Base-by-base conservation (phyloP, 2,888 invertebrate species). In the Hipparchia sbordonii region DNA sequence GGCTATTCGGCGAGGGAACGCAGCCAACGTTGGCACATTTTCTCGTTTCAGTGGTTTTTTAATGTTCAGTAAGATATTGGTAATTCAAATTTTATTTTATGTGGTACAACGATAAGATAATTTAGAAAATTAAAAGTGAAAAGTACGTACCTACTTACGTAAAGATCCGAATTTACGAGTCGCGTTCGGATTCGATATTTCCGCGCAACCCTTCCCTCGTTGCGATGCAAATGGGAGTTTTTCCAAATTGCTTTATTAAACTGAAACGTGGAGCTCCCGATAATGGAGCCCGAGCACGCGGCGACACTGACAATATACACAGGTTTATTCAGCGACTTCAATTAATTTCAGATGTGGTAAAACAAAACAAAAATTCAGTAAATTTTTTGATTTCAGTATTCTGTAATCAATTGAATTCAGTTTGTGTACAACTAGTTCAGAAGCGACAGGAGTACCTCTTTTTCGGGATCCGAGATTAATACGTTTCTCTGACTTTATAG, bases 221-320 rank as follows among this genome's bases (percentile, higher is more conserved):
- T 90, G 75, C 83, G 79, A 90, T 89, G 89, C 87, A 89, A 92
- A 91, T 90, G 85, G 87, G 78, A 83, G 82, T 89, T 90, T 90
- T 90, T 88, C 88, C 88, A 90, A 91, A 91, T 91, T 89, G 87
- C 90, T 91, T 91, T 89, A 91, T 91, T 91, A 90, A 91, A 91
- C 87, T 85, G 87, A 87, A 89, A 89, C 90, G 89, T 90, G 91
- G 23, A 23, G 89, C 87, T 86, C 81, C 86, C 89, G 89, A 90
- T 91, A 89, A 78, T 77, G 75, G 78, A 76, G 74, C 62, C 72
- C 70, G 67, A 67, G 75, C 74, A 70, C 71, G 71, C 45, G 48
- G 48, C 10, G 60, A 45, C n/a, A 61, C 60, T 45, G 48, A 0
- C 13, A 12, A n/a, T n/a, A 46, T 48, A 8, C 45, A 10, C 23